Evolutionary conservation across 1,140 invertebrate species (phyloP).

Genomic region (Pseudobourletiella spinata): DNA sequence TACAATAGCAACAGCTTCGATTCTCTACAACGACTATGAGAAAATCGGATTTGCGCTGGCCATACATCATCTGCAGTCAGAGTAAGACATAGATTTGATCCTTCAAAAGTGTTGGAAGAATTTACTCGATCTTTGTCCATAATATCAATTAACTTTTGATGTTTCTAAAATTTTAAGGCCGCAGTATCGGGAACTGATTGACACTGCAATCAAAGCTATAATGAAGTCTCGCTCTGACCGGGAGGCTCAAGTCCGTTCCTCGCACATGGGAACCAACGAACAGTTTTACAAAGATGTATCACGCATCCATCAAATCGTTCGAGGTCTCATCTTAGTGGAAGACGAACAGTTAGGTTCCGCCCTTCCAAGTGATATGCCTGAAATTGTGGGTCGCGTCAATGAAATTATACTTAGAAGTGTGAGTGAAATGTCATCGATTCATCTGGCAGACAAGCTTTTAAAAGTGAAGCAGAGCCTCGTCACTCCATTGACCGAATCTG

Average conservation of each 20-base stretch:
- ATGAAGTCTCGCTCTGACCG: slow-evolving; percentile 9
- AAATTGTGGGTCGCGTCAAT: slow-evolving; percentile 18
- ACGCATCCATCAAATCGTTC: slow-evolving; percentile 29
- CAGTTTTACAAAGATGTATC: slow-evolving; percentile 34
- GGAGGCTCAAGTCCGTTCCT: slow-evolving; percentile 12
- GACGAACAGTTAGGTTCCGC: slow-evolving; percentile 16
- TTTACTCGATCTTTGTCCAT: not conserved
- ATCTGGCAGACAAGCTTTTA: slow-evolving; percentile 7
- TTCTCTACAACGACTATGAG: slow-evolving; percentile 60
- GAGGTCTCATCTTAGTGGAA: slow-evolving; percentile 20
- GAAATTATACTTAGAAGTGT: slow-evolving; percentile 20
- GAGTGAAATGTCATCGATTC: not conserved
- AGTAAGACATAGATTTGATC: slow-evolving; percentile 42
- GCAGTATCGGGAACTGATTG: slow-evolving; percentile 14
- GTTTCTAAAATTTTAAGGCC: slow-evolving; percentile 7
- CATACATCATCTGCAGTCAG: slow-evolving; percentile 55
- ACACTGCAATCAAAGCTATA: slow-evolving; percentile 26
- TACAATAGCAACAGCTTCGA: slow-evolving; percentile 53
- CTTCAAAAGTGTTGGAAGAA: no score
- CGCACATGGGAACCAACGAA: slow-evolving; percentile 28
- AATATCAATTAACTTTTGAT: not conserved
- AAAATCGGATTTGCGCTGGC: slow-evolving; percentile 65
- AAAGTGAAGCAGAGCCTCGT: slow-evolving; percentile 9
- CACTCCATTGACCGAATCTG: slow-evolving; percentile 2
- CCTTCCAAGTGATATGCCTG: slow-evolving; percentile 4